These are phyloP conservation scores for Melanostoma mellinum DNA, from an alignment of 2,888 invertebrate genomes.

Conservation along the genomic window DNA sequence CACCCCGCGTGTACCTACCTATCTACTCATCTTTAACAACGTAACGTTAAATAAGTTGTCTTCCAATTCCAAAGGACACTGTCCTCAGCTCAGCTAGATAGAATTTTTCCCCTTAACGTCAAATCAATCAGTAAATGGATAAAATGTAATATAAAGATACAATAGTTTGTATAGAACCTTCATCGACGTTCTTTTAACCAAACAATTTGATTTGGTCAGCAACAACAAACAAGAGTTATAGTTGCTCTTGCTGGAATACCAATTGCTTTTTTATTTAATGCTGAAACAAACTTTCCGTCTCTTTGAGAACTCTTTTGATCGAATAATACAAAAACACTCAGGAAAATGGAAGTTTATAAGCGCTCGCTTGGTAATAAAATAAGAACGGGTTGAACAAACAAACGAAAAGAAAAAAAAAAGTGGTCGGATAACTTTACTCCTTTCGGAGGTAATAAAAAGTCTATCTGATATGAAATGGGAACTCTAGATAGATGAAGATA, in stretches of 20 bases:
- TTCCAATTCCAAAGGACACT: background rate
- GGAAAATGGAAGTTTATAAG: conserved; percentile 11
- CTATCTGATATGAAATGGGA: conserved; percentile 8
- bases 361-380: conserved; percentile 24
- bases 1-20: background rate
- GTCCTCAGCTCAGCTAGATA: conserved; percentile 24
- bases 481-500: conserved; percentile 6
- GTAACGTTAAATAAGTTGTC: conserved; percentile 15
- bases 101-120: conserved; percentile 40
- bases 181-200: conserved; percentile 27
- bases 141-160: conserved; percentile 31
- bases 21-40: background rate
- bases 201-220: conserved; percentile 58
- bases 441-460: conserved; percentile 2
- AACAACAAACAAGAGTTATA: conserved; percentile 37
- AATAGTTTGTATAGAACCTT: background rate
- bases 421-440: background rate
- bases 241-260: conserved; percentile 30
- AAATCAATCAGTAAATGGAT: conserved; percentile 66
- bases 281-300: conserved; percentile 30
- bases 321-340: conserved; percentile 19
- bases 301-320: conserved; percentile 18
- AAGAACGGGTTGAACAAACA: conserved; percentile 18
- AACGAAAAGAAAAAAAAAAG: background rate
- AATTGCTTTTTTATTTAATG: conserved; percentile 57